Percentiles rank a stretch among this genome's conserved stretches.
These are phyloP conservation scores for Myocastor coypus DNA, from an alignment of 2,113 vertebrate genomes.

Conservation along the genomic window DNA sequence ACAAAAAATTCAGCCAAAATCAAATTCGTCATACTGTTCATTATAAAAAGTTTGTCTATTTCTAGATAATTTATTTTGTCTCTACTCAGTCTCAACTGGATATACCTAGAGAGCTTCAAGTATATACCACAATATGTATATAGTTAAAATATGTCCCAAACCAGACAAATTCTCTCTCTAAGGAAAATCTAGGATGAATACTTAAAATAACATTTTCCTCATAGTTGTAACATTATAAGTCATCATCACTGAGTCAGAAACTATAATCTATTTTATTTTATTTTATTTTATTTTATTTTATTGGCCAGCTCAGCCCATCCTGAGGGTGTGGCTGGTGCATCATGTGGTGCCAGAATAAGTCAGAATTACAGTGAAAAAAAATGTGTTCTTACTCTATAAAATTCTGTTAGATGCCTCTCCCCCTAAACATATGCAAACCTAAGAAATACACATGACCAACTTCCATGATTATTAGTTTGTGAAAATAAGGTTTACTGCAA, in stretches of 20 bases:
- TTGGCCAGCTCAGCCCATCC: too few species aligned
- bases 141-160: neutral
- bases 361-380: neutral
- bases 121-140: neutral
- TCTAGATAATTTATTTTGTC: neutral
- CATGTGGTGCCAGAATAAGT: neutral
- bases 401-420: neutral
- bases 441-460: neutral
- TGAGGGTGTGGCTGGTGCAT: too few species aligned
- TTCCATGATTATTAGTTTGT: slow-evolving; percentile 49
- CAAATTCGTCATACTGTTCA: neutral
- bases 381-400: neutral
- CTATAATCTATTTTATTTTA: too few species aligned
- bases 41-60: neutral
- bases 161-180: neutral
- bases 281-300: too few species aligned
- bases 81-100: neutral
- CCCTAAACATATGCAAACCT: slow-evolving; percentile 9
- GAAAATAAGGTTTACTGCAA: slow-evolving; percentile 4
- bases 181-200: slow-evolving; percentile 13
- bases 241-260: slow-evolving; percentile 43
- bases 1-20: neutral
- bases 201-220: slow-evolving; percentile 52
- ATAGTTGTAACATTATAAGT: slow-evolving; percentile 48
- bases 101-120: neutral